Evolutionary conservation across 1,140 invertebrate genomes (phyloP).

Genomic region (Nixonia krombeini): DNA sequence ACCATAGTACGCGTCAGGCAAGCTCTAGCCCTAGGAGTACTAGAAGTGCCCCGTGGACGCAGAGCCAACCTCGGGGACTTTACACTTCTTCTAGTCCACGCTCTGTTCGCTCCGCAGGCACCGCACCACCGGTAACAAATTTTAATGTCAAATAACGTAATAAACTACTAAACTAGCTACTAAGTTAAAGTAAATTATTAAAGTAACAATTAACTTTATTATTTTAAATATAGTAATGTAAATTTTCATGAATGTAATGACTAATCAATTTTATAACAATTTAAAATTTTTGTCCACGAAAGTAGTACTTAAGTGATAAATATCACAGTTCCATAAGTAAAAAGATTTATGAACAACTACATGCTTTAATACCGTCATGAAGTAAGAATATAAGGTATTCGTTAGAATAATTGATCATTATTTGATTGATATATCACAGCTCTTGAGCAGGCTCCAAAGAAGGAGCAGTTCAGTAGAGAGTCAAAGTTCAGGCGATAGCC

Average conservation of each 20-base stretch:
- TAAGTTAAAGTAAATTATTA: too few relatives aligned
- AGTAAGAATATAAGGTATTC: too few relatives aligned
- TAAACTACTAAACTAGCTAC: too few relatives aligned
- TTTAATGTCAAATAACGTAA: too few relatives aligned
- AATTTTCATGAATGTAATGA: constrained; percentile 3
- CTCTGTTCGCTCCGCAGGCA: constrained; percentile 77
- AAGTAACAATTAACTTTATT: too few relatives aligned
- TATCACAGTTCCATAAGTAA: too few relatives aligned
- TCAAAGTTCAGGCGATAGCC: constrained; percentile 79
- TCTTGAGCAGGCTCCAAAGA: constrained; percentile 70
- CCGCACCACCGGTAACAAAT: constrained; percentile 64
- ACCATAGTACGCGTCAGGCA: constrained; percentile 52
- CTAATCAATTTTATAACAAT: not conserved
- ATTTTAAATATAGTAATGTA: too few relatives aligned
- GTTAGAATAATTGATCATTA: not conserved
- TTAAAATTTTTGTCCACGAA: too few relatives aligned
- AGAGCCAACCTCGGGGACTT: constrained; percentile 78
- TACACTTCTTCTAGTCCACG: constrained; percentile 79
- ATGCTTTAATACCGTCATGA: too few relatives aligned
- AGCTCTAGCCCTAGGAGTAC: constrained; percentile 76
- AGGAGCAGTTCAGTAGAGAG: constrained; percentile 83
- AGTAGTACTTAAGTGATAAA: too few relatives aligned
- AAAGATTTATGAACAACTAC: too few relatives aligned
- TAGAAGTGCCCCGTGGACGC: constrained; percentile 86
- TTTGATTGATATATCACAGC: constrained; percentile 43